phyloP scores from a whole-genome alignment of 2,888 invertebrate species.

The Heliconius ethilla region DNA sequence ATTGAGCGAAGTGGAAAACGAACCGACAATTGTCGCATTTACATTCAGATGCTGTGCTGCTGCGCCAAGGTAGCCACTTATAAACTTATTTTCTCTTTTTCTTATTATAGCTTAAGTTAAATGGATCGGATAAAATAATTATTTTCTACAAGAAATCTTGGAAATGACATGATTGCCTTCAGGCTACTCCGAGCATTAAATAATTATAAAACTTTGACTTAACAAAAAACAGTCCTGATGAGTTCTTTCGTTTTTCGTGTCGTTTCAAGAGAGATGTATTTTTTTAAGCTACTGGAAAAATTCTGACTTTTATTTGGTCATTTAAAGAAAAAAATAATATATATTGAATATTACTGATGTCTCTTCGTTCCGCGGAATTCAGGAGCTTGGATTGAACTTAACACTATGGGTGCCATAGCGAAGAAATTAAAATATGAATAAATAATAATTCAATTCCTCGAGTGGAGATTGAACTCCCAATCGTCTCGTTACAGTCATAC shows the following conservation, averaged over 20 bases:
- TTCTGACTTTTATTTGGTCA: not conserved
- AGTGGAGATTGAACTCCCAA: no score
- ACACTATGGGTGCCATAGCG: no score
- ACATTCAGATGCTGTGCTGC: no score
- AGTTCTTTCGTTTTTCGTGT: not conserved
- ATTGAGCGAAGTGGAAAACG: not conserved
- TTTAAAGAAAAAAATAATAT: not conserved
- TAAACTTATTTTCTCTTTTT: not conserved
- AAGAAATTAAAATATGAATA: no score
- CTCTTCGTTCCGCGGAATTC: no score
- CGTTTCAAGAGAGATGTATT: not conserved
- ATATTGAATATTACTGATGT: no score
- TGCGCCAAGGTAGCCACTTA: not conserved
- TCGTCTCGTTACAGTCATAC: no score
- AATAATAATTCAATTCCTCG: no score
- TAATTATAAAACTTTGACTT: slow-evolving; percentile 16
- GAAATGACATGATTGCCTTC: slow-evolving; percentile 3
- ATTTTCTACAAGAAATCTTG: not conserved
- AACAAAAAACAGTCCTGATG: slow-evolving; percentile 3
- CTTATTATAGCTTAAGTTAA: not conserved
- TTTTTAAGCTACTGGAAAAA: not conserved
- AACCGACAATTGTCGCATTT: not conserved
- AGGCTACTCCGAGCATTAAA: slow-evolving; percentile 7
- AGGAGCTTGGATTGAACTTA: no score
- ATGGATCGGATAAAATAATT: not conserved